Conservation (phyloP, 2,888 invertebrate genomes). For the Hartigia nigra region DNA sequence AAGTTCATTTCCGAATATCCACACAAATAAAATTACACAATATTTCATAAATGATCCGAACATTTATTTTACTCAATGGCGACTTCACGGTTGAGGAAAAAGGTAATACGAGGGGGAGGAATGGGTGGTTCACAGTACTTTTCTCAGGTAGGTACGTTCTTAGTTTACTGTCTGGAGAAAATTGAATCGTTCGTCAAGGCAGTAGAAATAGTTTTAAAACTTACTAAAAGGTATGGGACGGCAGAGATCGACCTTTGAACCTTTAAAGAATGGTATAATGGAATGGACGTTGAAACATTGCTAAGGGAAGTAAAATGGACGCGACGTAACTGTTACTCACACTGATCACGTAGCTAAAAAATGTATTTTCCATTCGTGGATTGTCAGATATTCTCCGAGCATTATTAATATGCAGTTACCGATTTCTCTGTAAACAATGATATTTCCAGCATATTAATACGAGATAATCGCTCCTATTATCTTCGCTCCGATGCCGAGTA, state of each 20-base stretch:
- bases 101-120: no score
- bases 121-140: background rate
- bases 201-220: background rate
- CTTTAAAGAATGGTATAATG: background rate
- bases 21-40: background rate
- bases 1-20: background rate
- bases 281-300: background rate
- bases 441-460: conserved; percentile 5
- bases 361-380: background rate
- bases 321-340: background rate
- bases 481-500: background rate
- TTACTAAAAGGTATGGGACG: background rate
- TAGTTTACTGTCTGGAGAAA: background rate
- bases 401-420: conserved; percentile 3
- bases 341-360: background rate
- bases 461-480: background rate
- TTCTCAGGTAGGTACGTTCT: background rate
- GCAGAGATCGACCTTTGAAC: background rate
- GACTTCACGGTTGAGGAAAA: background rate
- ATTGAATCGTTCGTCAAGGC: background rate
- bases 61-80: background rate
- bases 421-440: conserved; percentile 1
- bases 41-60: background rate
- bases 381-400: background rate
- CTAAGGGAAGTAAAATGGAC: background rate